Percentiles rank a stretch among this genome's conserved stretches.
phyloP scores from a whole-genome alignment of 2,797 vertebrate species.

The Apogon hyalosoma region DNA sequence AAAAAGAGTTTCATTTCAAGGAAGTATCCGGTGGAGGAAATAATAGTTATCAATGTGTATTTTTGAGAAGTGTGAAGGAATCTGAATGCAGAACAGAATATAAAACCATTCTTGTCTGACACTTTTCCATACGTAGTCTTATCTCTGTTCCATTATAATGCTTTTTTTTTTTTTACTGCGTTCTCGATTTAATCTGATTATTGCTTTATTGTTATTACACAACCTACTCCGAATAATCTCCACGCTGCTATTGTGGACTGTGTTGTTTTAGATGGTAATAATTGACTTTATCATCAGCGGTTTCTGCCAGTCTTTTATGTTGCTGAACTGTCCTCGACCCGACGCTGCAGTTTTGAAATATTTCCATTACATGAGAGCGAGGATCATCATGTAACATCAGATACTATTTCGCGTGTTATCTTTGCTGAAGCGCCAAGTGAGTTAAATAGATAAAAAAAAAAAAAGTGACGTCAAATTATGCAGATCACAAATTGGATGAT shows the following conservation, averaged over 20 bases:
- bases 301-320: too few relatives aligned
- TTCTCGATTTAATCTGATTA: conserved; percentile 14
- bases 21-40: conserved; percentile 18
- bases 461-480: too few relatives aligned
- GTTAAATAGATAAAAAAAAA: too few relatives aligned
- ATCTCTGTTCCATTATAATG: not conserved
- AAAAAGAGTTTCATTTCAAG: conserved; percentile 58
- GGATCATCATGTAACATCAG: too few relatives aligned
- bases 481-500: too few relatives aligned
- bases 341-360: too few relatives aligned
- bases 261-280: too few relatives aligned
- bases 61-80: conserved; percentile 39
- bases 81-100: conserved; percentile 38
- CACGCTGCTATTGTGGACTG: not conserved
- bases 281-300: too few relatives aligned
- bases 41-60: conserved; percentile 57
- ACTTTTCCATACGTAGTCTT: conserved; percentile 7
- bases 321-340: too few relatives aligned
- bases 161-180: conserved; percentile 1
- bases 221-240: not conserved
- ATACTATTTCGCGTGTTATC: too few relatives aligned
- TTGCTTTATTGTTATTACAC: conserved; percentile 16
- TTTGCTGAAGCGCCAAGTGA: too few relatives aligned
- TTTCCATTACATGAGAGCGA: too few relatives aligned
- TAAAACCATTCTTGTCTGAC: conserved; percentile 22